A percentile compares a stretch with the other conserved stretches of the same genome.
Evolutionary conservation across 2,888 invertebrate genomes (phyloP).

Genomic region (Aspidapion aeneum): DNA sequence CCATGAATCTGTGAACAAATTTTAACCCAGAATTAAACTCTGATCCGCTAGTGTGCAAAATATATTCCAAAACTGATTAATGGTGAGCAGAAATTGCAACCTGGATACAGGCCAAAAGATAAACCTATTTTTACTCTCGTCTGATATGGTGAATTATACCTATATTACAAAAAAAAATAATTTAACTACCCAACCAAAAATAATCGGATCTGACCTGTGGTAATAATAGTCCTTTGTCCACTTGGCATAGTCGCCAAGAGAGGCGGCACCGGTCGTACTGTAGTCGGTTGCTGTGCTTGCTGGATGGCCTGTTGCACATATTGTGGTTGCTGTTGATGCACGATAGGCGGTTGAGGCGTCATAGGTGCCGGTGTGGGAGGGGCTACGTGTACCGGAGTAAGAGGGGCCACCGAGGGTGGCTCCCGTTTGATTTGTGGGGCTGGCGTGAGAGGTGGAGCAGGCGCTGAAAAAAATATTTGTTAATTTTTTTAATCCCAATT

Average conservation of each 20-base stretch:
- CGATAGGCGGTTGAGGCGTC: conserved; percentile 24
- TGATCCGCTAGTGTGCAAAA: no score
- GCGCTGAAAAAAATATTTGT: conserved; percentile 21
- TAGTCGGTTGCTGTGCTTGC: conserved; percentile 23
- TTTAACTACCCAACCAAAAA: no score
- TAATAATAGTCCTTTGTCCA: conserved; percentile 40
- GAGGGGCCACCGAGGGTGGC: conserved; percentile 41
- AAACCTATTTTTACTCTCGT: no score
- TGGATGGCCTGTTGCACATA: conserved; percentile 8
- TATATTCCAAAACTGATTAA: no score
- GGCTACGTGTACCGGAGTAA: conserved; percentile 15
- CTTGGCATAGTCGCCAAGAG: conserved; percentile 39
- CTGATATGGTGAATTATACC: no score
- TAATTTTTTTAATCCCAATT: no score
- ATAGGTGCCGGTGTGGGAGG: conserved; percentile 30
- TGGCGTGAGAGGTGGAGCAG: conserved; percentile 31
- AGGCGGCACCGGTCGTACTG: conserved; percentile 43
- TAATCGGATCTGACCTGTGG: conserved; percentile 34
- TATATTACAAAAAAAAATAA: no score
- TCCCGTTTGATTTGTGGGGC: conserved; percentile 39
- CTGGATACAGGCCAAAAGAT: no score
- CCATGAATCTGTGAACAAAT: no score
- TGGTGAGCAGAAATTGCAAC: no score
- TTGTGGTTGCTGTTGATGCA: conserved; percentile 17
- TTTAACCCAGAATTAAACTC: no score